Conservation (phyloP, 53 echinoderm and acorn worm species). For the Stichopus horrens region DNA sequence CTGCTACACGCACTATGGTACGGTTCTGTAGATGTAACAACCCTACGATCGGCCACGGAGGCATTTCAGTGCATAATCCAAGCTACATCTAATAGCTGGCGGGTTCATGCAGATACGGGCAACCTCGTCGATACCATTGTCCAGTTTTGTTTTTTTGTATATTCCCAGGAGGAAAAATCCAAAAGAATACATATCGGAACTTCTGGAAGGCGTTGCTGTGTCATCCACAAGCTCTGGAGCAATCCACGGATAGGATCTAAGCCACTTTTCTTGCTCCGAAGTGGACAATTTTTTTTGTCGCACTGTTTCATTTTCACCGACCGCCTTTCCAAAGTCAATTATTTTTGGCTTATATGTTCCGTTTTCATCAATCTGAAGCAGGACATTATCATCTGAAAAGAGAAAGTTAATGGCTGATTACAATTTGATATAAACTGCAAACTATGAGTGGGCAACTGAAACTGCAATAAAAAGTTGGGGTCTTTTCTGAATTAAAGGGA, state of each 20-base stretch:
- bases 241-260: neutral
- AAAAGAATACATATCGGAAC: constrained; percentile 18
- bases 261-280: constrained; percentile 21
- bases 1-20: too few relatives aligned
- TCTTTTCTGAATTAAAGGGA: too few relatives aligned
- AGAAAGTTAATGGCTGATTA: neutral
- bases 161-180: neutral
- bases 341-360: neutral
- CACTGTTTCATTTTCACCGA: neutral
- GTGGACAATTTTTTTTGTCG: neutral
- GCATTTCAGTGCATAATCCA: neutral
- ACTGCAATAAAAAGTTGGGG: too few relatives aligned
- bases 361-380: neutral
- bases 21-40: neutral
- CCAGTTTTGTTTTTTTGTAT: neutral
- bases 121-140: neutral
- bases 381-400: constrained; percentile 10
- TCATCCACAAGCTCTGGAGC: neutral
- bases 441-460: too few relatives aligned
- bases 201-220: neutral
- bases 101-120: constrained; percentile 2
- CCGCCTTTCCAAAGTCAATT: constrained; percentile 30
- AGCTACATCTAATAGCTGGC: neutral
- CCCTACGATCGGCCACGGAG: neutral
- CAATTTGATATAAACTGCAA: too few relatives aligned